Evolutionary conservation across 2,797 vertebrate species (phyloP).

Genomic region (Mycteria americana): DNA sequence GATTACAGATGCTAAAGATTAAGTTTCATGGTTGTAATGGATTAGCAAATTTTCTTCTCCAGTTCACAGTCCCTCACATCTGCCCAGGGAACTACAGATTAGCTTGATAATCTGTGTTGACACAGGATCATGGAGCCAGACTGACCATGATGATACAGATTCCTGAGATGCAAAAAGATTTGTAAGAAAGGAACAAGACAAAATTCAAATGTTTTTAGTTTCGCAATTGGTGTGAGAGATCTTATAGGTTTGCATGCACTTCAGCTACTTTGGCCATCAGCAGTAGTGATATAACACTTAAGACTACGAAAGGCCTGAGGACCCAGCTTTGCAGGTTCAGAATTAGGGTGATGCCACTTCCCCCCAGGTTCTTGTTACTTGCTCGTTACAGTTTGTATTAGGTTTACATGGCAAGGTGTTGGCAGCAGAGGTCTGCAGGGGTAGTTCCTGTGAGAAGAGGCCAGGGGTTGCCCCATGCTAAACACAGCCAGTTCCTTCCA

Average conservation of each 20-base stretch:
- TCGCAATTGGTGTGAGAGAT: not conserved
- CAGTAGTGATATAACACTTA: not conserved
- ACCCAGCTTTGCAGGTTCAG: not conserved
- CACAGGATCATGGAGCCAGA: not conserved
- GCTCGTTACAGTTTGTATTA: not conserved
- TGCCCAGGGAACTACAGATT: not conserved
- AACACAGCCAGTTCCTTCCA: not conserved
- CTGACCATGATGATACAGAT: not conserved
- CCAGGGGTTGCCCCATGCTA: not conserved
- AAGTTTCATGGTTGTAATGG: not conserved
- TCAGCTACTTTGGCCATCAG: not conserved
- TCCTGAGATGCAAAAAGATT: not conserved
- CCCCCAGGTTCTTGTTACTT: not conserved
- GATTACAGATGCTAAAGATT: not conserved
- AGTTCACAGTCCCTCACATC: not conserved
- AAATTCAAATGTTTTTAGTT: not conserved
- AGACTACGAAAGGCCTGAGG: not conserved
- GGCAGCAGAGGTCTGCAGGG: not conserved
- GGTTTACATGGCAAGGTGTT: not conserved
- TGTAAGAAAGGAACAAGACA: not conserved
- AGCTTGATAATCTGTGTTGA: not conserved
- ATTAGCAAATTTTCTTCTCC: not conserved
- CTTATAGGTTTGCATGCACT: not conserved
- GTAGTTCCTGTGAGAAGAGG: not conserved
- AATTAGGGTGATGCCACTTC: not conserved